A percentile compares a stretch with the other conserved stretches of the same genome.
phyloP scores from a whole-genome alignment of 2,888 invertebrate genomes.

The Eristalis tenax region DNA sequence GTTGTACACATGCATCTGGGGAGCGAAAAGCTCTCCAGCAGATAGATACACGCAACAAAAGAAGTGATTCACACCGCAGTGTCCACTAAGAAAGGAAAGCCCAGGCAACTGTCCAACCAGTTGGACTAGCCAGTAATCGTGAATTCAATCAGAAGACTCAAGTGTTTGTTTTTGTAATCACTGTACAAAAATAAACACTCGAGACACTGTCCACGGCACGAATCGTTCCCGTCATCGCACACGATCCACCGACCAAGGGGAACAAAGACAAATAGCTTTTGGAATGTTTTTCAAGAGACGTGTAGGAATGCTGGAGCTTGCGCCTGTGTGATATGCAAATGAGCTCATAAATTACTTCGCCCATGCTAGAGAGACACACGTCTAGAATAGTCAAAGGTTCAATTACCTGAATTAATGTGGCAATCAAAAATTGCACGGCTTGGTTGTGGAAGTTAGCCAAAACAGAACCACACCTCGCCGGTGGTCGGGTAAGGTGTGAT shows the following conservation, averaged over 20 bases:
- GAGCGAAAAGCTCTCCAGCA: background rate
- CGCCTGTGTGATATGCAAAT: background rate
- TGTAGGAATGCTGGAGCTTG: background rate
- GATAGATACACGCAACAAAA: background rate
- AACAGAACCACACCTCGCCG: background rate
- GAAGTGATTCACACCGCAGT: background rate
- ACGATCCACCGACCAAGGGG: background rate
- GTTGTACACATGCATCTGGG: background rate
- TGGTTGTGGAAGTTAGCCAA: background rate
- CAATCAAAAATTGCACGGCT: background rate
- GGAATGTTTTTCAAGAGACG: conserved; percentile 3
- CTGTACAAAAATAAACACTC: background rate
- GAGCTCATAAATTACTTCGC: background rate
- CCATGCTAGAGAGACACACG: background rate
- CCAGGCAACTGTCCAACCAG: background rate
- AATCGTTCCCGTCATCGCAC: background rate
- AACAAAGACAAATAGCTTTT: background rate
- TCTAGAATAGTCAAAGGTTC: background rate
- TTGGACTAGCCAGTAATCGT: background rate
- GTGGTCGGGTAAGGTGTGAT: background rate
- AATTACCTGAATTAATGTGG: conserved; percentile 5
- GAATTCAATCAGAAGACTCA: background rate
- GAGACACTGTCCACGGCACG: background rate
- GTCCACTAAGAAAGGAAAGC: background rate
- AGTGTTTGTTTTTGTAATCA: background rate